These are phyloP conservation scores for Gnathonemus longibarbis DNA, from an alignment of 2,113 vertebrate species.

Conservation along the genomic window DNA sequence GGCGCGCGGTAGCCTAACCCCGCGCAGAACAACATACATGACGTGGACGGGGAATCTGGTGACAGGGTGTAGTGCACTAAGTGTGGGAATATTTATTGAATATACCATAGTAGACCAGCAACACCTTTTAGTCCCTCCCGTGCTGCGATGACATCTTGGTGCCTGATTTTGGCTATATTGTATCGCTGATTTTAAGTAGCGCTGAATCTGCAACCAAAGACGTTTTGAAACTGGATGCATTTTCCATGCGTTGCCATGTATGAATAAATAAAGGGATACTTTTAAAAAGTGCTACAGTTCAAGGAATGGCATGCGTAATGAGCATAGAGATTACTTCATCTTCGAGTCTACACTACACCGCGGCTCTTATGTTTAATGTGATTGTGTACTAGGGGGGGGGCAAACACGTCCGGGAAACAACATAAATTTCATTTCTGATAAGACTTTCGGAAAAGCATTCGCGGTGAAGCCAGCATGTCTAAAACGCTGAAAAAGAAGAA, in stretches of 20 bases:
- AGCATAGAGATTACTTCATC: constrained; percentile 9
- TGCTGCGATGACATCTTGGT: background rate
- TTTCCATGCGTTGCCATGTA: constrained; percentile 16
- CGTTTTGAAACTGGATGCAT: constrained; percentile 11
- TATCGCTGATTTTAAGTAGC: constrained; percentile 44
- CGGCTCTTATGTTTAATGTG: constrained; percentile 38
- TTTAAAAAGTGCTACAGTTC: background rate
- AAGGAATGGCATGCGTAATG: constrained; percentile 34
- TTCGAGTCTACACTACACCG: constrained; percentile 29
- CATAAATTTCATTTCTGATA: constrained; percentile 16
- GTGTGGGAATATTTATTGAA: background rate
- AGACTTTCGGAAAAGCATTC: constrained; percentile 29
- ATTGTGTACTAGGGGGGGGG: constrained; percentile 30
- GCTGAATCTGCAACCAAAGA: constrained; percentile 27
- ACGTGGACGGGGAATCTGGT: background rate
- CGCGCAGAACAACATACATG: background rate
- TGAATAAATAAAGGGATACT: background rate
- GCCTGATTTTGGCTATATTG: background rate
- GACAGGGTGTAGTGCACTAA: background rate
- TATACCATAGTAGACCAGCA: background rate
- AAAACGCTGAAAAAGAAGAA: constrained; percentile 91
- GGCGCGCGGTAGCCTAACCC: background rate
- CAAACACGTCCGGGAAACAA: constrained; percentile 19
- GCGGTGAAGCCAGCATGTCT: constrained; percentile 67
- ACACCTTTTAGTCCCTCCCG: background rate